A percentile compares a stretch with the other conserved stretches of the same genome.
phyloP scores from a whole-genome alignment of 2,888 invertebrate species.

The Tortrix viridana region DNA sequence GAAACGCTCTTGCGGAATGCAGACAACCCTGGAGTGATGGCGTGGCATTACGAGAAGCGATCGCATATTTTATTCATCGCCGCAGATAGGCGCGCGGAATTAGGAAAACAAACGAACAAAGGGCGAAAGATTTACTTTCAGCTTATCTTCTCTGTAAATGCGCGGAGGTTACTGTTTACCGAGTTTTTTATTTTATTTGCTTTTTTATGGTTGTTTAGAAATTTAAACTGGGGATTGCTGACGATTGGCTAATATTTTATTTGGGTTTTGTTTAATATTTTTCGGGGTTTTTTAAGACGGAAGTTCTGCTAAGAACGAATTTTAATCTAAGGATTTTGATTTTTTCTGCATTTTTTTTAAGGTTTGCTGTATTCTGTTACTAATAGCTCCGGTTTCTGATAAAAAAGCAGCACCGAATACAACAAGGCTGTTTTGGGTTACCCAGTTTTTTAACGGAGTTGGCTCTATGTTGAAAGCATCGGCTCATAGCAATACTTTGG shows the following conservation, averaged over 20 bases:
- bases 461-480: no score
- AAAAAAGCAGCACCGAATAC: no score
- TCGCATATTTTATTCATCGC: constrained; percentile 38
- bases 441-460: no score
- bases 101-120: constrained; percentile 38
- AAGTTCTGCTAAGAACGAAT: no score
- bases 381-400: no score
- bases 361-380: no score
- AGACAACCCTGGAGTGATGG: constrained; percentile 25
- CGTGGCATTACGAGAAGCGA: constrained; percentile 28
- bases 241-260: constrained; percentile 33
- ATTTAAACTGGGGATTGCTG: constrained; percentile 33
- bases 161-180: constrained; percentile 35
- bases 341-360: no score
- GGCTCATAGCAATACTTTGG: no score
- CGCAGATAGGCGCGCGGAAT: constrained; percentile 35
- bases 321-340: no score
- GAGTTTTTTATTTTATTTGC: constrained; percentile 29
- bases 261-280: neutral
- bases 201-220: constrained; percentile 37
- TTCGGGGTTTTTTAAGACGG: constrained; percentile 1
- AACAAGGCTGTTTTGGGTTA: no score
- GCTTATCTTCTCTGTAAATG: constrained; percentile 36
- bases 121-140: constrained; percentile 37
- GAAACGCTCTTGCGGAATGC: constrained; percentile 29